These are phyloP conservation scores for Helostoma temminkii DNA, from an alignment of 2,797 vertebrate genomes.

Conservation along the genomic window DNA sequence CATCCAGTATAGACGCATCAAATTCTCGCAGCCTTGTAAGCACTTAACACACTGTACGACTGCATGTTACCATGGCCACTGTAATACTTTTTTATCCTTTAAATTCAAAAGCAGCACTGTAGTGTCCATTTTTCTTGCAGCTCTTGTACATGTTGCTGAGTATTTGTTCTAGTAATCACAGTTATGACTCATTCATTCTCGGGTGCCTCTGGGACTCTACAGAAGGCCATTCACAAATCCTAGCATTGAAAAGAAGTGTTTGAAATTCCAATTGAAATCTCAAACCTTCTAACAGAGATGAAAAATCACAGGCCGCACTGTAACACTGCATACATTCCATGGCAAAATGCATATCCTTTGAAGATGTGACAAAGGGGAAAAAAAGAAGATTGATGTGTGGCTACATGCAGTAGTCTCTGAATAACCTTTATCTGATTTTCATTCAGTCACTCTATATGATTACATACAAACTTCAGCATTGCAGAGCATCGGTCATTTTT, in stretches of 20 bases:
- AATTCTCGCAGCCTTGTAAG: not conserved
- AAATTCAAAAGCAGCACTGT: not conserved
- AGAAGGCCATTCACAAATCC: conserved; percentile 38
- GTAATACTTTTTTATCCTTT: not conserved
- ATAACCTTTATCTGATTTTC: conserved; percentile 3
- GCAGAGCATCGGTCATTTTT: not conserved
- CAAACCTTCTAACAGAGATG: conserved; percentile 14
- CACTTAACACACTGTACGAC: not conserved
- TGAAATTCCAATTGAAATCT: conserved; percentile 10
- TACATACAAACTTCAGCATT: not conserved
- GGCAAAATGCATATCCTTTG: not conserved
- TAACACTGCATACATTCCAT: not conserved
- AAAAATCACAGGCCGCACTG: not conserved
- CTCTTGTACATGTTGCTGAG: conserved; percentile 7
- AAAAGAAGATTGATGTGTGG: not conserved
- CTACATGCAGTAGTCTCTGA: not conserved
- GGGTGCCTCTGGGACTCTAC: conserved; percentile 9
- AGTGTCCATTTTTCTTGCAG: not conserved
- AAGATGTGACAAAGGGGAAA: not conserved
- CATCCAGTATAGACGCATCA: not conserved
- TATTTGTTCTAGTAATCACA: conserved; percentile 34
- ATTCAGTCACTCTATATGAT: not conserved
- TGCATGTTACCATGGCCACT: conserved; percentile 10
- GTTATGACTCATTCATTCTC: conserved; percentile 27
- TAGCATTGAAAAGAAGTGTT: conserved; percentile 3